phyloP scores from a whole-genome alignment of 2,888 invertebrate species.

The Priocnemis perturbator region DNA sequence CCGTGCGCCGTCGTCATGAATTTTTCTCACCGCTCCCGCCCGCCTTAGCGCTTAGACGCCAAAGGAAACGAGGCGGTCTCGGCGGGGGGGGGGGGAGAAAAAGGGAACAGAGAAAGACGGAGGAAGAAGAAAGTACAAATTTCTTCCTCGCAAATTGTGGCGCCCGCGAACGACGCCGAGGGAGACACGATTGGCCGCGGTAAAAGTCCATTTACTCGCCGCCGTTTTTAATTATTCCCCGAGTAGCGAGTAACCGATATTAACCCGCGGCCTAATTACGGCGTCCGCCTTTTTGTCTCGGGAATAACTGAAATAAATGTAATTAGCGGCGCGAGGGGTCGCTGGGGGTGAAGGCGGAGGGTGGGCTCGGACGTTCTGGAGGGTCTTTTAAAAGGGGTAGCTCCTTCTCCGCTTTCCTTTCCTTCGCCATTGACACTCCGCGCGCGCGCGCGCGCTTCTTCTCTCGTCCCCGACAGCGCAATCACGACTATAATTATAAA shows the following conservation, averaged over 20 bases:
- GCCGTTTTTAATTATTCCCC: constrained; percentile 48
- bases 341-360: constrained; percentile 22
- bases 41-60: too few relatives aligned
- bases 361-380: not conserved
- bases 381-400: too few relatives aligned
- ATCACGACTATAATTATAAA: too few relatives aligned
- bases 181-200: constrained; percentile 1
- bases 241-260: constrained; percentile 49
- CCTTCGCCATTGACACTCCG: not conserved
- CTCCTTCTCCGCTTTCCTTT: not conserved
- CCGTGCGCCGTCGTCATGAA: constrained; percentile 33
- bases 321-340: constrained; percentile 52
- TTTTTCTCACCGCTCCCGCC: constrained; percentile 5
- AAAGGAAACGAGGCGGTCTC: constrained; percentile 37
- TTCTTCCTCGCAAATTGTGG: not conserved
- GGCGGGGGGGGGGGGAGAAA: too few relatives aligned
- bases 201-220: constrained; percentile 18
- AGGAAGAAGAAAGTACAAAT: too few relatives aligned
- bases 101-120: too few relatives aligned
- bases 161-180: not conserved
- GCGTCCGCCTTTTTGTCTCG: constrained; percentile 55
- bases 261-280: constrained; percentile 52
- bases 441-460: too few relatives aligned
- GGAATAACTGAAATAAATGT: constrained; percentile 60
- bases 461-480: too few relatives aligned